Evolutionary conservation across 2,888 invertebrate species (phyloP).

Genomic region (Oligia latruncula): DNA sequence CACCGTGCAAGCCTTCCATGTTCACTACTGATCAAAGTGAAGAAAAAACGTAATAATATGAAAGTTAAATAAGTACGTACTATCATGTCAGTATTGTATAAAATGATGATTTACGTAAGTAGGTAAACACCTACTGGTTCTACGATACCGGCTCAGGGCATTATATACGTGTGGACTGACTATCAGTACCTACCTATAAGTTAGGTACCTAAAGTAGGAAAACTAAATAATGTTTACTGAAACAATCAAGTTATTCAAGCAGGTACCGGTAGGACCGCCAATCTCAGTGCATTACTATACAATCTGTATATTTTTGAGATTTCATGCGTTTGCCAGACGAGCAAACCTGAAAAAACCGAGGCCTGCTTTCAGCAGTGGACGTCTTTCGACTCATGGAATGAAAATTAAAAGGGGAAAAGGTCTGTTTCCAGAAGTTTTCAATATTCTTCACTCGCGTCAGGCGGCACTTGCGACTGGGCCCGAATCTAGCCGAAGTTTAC

Average conservation of each 20-base stretch:
- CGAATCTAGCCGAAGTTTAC: not conserved
- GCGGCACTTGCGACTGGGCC: not conserved
- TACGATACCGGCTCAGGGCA: constrained; percentile 7
- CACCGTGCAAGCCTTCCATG: not conserved
- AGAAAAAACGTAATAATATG: not conserved
- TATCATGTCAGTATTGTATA: constrained; percentile 1
- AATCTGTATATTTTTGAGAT: not conserved
- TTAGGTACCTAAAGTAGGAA: not conserved
- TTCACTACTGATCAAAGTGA: not conserved
- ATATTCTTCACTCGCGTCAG: not conserved
- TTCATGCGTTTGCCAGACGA: not conserved
- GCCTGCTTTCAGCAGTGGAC: too few relatives aligned
- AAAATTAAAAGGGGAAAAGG: not conserved
- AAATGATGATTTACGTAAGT: not conserved
- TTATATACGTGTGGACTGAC: constrained; percentile 18
- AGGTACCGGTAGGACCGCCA: not conserved
- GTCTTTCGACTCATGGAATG: not conserved
- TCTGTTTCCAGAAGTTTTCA: not conserved
- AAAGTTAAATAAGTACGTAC: not conserved
- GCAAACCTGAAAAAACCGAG: not conserved
- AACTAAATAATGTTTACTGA: constrained; percentile 10
- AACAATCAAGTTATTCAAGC: not conserved
- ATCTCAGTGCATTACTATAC: not conserved
- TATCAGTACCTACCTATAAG: not conserved
- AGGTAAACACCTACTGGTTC: not conserved